Evolutionary conservation across 2,888 invertebrate genomes (phyloP).

Genomic region (Orthonevra nobilis): DNA sequence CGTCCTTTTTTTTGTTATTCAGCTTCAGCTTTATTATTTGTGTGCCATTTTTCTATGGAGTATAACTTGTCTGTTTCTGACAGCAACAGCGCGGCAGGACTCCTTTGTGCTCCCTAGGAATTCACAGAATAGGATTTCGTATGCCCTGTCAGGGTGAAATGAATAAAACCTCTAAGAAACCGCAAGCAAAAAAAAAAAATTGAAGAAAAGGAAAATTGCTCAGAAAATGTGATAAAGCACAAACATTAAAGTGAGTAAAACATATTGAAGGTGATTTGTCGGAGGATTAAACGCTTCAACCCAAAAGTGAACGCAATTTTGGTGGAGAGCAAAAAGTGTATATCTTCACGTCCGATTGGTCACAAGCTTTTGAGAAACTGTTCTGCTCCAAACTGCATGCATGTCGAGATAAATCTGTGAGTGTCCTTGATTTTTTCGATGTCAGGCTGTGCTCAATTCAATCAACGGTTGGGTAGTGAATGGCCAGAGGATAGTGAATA

Average conservation of each 20-base stretch:
- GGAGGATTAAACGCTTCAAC: too few relatives aligned
- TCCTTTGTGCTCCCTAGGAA: conserved; percentile 28
- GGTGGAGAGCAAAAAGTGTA: background rate
- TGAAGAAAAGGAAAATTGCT: too few relatives aligned
- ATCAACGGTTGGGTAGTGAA: conserved; percentile 53
- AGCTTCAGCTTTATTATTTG: conserved; percentile 51
- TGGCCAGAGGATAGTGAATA: conserved; percentile 16
- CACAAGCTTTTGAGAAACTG: too few relatives aligned
- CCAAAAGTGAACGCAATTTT: background rate
- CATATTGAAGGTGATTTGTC: background rate
- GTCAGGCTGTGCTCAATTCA: conserved; percentile 41
- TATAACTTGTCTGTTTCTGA: conserved; percentile 46
- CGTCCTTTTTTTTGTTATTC: conserved; percentile 23
- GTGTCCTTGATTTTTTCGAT: conserved; percentile 12
- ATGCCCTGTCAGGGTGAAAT: conserved; percentile 27
- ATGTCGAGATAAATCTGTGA: too few relatives aligned
- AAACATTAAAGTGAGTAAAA: conserved; percentile 2
- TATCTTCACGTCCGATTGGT: too few relatives aligned
- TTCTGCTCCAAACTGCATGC: background rate
- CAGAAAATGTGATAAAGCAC: background rate
- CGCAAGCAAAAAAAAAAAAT: background rate
- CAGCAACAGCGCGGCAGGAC: conserved; percentile 42
- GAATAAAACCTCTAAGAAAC: background rate
- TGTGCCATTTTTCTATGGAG: conserved; percentile 49
- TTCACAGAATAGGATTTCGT: conserved; percentile 39